Evolutionary conservation across 2,888 invertebrate species (phyloP).

Genomic region (Drosophila anceps): DNA sequence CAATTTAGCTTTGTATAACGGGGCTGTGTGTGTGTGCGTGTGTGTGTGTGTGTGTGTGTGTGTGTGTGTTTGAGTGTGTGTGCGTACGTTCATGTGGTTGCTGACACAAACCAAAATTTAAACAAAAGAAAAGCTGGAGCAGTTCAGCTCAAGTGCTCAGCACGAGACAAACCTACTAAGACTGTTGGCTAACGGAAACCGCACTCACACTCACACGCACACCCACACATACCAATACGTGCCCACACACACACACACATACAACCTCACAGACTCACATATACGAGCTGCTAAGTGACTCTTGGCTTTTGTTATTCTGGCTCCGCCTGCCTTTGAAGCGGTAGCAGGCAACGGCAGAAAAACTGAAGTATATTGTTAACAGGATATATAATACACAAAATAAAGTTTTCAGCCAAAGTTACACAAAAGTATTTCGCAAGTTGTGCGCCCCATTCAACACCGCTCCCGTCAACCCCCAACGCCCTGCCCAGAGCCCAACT

Average conservation of each 20-base stretch:
- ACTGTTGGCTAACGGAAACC: slow-evolving; percentile 82
- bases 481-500: slow-evolving; percentile 8
- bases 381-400: slow-evolving; percentile 82
- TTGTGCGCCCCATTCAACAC: slow-evolving; percentile 47
- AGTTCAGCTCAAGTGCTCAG: slow-evolving; percentile 69
- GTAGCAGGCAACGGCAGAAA: slow-evolving; percentile 56
- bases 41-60: slow-evolving; percentile 13
- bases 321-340: slow-evolving; percentile 69
- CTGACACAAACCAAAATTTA: slow-evolving; percentile 81
- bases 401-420: slow-evolving; percentile 81
- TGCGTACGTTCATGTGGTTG: slow-evolving; percentile 74
- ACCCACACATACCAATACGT: slow-evolving; percentile 35
- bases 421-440: slow-evolving; percentile 82
- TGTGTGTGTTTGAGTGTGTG: slow-evolving; percentile 33
- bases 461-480: neutral
- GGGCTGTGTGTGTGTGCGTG: slow-evolving; percentile 6
- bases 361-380: slow-evolving; percentile 82
- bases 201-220: slow-evolving; percentile 60
- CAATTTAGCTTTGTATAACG: slow-evolving; percentile 73
- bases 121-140: slow-evolving; percentile 76
- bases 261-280: slow-evolving; percentile 24
- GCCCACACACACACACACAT: slow-evolving; percentile 18
- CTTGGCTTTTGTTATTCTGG: slow-evolving; percentile 72
- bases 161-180: slow-evolving; percentile 72
- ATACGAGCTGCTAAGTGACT: slow-evolving; percentile 73